Base-by-base conservation (phyloP, 2,888 invertebrate genomes). In the Leptopilina drosophilae region DNA sequence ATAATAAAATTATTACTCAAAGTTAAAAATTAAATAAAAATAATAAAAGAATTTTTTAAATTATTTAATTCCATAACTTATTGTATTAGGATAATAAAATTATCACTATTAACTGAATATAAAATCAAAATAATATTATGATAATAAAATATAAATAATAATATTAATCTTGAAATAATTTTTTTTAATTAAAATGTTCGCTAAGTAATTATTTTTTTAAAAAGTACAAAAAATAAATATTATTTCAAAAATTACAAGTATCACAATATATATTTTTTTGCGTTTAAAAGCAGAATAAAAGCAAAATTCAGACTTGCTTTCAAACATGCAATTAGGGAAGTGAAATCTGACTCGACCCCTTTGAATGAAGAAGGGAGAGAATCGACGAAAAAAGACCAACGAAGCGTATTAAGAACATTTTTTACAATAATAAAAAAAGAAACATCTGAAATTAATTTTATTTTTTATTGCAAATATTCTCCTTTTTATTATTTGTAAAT, bases 281-380 rank as follows among this genome's bases (percentile, higher is more conserved):
- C 62, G n/a, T 62, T 62, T 9, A 62, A 62, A 62, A 20, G 15
- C 62, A 62, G 62, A 62, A 62, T 62, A 62, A 62, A 62, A 20
- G 62, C 62, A 62, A 62, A 40, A 42, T 42, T 20, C 20, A 67
- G 11, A 67, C 46, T 67, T 46, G 20, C 46, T 20, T 67, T 46
- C 20, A 46, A 67, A 67, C 46, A 67, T 67, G 62, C 62, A 49
- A 49, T 49, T 67, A 67, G 46, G 67, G 67, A 46, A 67, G 67
- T 67, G 49, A 67, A 67, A 67, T 67, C 46, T 5, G 67, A 46
- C 49, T 67, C 67, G 20, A 67, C 15, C 46, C 46, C 46, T 49
- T 46, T 67, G 46, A 46, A 46, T 46, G 15, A 14, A 67, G 15
- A 46, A 46, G 42, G 46, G n/a, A 42, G 42, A 67, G n/a, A 14